Evolutionary conservation across 2,888 invertebrate genomes (phyloP).

Genomic region (Xylota sylvarum): DNA sequence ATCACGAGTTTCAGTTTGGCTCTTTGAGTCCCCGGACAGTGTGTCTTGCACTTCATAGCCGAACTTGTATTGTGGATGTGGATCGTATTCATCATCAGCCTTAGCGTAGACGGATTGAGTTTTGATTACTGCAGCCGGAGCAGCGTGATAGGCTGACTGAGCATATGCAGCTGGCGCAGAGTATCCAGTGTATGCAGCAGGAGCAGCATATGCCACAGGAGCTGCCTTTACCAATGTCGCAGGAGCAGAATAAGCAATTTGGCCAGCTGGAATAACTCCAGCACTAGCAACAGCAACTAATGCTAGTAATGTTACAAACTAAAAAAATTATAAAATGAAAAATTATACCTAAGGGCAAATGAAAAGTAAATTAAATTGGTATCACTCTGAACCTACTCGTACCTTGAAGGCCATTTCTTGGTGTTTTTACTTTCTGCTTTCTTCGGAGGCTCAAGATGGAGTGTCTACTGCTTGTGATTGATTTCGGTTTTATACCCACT

Average conservation of each 20-base stretch:
- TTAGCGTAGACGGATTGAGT: slow-evolving; percentile 77
- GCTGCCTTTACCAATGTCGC: not conserved
- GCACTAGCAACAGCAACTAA: slow-evolving; percentile 81
- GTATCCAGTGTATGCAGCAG: slow-evolving; percentile 16
- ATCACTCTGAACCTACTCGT: slow-evolving; percentile 57
- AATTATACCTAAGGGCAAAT: not conserved
- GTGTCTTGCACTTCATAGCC: slow-evolving; percentile 82
- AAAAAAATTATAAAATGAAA: not conserved
- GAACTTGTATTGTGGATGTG: slow-evolving; percentile 82
- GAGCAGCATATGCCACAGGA: slow-evolving; percentile 11
- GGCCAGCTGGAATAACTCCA: slow-evolving; percentile 79
- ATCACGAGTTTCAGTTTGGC: slow-evolving; percentile 82
- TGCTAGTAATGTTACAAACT: slow-evolving; percentile 80
- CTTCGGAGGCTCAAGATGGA: slow-evolving; percentile 1
- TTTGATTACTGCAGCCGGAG: slow-evolving; percentile 42
- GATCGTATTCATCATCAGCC: slow-evolving; percentile 81
- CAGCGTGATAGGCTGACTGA: slow-evolving; percentile 65
- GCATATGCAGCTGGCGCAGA: slow-evolving; percentile 21
- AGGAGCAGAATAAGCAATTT: slow-evolving; percentile 59
- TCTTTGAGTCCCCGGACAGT: slow-evolving; percentile 83
- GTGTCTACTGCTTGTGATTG: slow-evolving; percentile 1
- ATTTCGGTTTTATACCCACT: slow-evolving; percentile 31
- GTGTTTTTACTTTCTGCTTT: slow-evolving; percentile 5
- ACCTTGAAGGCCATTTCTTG: slow-evolving; percentile 80
- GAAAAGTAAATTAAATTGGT: not conserved